A percentile compares a stretch with the other conserved stretches of the same genome.
Evolutionary conservation across 2,888 invertebrate species (phyloP).

Genomic region (Ditula angustiorana): DNA sequence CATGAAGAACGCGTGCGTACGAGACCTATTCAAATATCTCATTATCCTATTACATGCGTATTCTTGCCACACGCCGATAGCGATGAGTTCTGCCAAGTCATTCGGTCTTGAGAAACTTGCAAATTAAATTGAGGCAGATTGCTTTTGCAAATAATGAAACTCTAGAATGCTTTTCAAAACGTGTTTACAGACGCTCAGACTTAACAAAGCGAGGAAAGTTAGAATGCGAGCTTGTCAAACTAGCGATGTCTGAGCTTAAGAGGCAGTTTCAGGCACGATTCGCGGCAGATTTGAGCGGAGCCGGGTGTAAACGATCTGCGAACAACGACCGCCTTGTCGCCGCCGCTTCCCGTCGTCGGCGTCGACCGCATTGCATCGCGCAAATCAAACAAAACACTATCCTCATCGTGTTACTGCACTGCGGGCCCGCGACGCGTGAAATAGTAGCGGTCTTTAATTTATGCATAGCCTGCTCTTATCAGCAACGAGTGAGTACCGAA

Average conservation of each 20-base stretch:
- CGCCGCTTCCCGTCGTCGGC: conserved; percentile 54
- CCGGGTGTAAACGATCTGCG: conserved; percentile 57
- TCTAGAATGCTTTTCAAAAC: background rate
- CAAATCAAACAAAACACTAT: conserved; percentile 65
- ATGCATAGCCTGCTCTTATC: background rate
- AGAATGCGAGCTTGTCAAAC: conserved; percentile 8
- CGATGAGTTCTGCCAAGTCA: conserved; percentile 20
- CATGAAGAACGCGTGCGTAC: conserved; percentile 22
- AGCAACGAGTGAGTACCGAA: background rate
- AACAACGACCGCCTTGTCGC: conserved; percentile 71
- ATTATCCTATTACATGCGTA: conserved; percentile 34
- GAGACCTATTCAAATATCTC: conserved; percentile 27
- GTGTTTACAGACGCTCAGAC: background rate
- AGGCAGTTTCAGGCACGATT: conserved; percentile 38
- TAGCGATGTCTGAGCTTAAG: conserved; percentile 16
- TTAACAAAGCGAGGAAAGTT: background rate
- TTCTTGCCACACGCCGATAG: conserved; percentile 23
- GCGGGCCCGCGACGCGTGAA: conserved; percentile 22
- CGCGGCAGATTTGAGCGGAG: conserved; percentile 51
- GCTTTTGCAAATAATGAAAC: conserved; percentile 2
- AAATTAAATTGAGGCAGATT: conserved; percentile 9
- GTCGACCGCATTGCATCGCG: conserved; percentile 62
- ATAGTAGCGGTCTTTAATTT: background rate
- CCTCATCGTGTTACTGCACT: conserved; percentile 60
- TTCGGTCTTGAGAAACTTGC: conserved; percentile 28